phyloP scores from a whole-genome alignment of 2,797 vertebrate species.

The Heteromormyrus szaboi region DNA sequence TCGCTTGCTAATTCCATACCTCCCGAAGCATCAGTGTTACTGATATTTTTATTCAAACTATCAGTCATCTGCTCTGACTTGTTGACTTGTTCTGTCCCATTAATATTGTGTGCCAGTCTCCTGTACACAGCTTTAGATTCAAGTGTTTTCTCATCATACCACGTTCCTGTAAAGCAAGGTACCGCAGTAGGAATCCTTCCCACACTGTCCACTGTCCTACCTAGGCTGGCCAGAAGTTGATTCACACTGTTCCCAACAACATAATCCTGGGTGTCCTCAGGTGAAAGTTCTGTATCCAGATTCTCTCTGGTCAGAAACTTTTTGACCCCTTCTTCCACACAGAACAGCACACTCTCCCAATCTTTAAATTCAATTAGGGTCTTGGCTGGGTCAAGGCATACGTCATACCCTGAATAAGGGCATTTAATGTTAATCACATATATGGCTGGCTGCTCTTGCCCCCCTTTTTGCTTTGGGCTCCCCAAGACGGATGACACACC shows the following conservation, averaged over 20 bases:
- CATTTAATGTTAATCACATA: conserved; percentile 86
- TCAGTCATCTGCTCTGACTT: conserved; percentile 16
- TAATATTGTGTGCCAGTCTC: conserved; percentile 21
- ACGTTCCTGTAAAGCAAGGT: conserved; percentile 49
- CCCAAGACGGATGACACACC: conserved; percentile 40
- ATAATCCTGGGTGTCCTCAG: conserved; percentile 65
- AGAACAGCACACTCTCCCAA: conserved; percentile 76
- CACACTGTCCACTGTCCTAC: conserved; percentile 35
- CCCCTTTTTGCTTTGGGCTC: conserved; percentile 67
- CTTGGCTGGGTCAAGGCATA: conserved; percentile 88
- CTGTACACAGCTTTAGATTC: conserved; percentile 75
- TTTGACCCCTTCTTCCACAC: conserved; percentile 79
- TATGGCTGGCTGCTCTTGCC: conserved; percentile 71
- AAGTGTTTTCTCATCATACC: conserved; percentile 58
- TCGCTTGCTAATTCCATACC: conserved; percentile 18
- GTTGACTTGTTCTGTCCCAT: conserved; percentile 7
- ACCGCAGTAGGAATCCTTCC: conserved; percentile 43
- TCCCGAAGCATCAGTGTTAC: not conserved
- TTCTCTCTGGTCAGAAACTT: conserved; percentile 76
- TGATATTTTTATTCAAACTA: not conserved
- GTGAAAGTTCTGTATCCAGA: conserved; percentile 65
- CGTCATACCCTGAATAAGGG: conserved; percentile 77
- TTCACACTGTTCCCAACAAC: conserved; percentile 43
- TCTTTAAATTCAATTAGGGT: conserved; percentile 90
- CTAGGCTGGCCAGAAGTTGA: conserved; percentile 32